Base-by-base conservation (phyloP, 2,797 vertebrate genomes). In the Heliangelus exortis region DNA sequence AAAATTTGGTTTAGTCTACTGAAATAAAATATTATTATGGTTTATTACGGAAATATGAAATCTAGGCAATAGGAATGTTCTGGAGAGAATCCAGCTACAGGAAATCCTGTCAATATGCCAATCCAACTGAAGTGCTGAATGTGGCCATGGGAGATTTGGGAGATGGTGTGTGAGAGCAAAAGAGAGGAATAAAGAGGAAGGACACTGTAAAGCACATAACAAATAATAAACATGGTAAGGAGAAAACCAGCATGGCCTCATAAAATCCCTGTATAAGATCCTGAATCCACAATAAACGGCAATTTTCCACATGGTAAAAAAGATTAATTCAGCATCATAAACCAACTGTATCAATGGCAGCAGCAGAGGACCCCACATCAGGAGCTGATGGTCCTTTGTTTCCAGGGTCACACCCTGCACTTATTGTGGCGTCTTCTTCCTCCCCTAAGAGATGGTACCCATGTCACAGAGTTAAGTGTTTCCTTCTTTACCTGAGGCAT, bases 321-420 rank as follows among this genome's bases (percentile, higher is more conserved):
- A 69, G 23, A 13, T 82, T 54, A 50, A 53, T 87, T 31, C n/a
- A 59, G 51, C 8, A 13, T 23, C 6, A 1, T 41, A 65, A 82
- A 28, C 7, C 45, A 54, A 18, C 53, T 4, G 7, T 78, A 48
- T 28, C 45, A 19, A 31, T 21, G 26, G 36, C 55, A 63, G 48
- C 55, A 41, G 16, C 4, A 7, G 39, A 10, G 28, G 20, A 88
- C 18, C 23, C 67, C 45, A 5, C 3, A 4, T 15, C 1, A 0
- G 0, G 3, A 67, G 9, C 12, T 3, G 66, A 28, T 17, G 13
- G 21, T 79, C 6, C 21, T 74, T 57, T 41, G 33, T 15, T 5
- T 14, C 6, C 1, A 1, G 2, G 22, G 20, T 33, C 58, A 22
- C 34, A 45, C 26, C 2, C 2, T 58, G 36, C 28, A 7, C 53